Conservation (phyloP, 1,140 invertebrate species). For the Drosophila albomicans region DNA sequence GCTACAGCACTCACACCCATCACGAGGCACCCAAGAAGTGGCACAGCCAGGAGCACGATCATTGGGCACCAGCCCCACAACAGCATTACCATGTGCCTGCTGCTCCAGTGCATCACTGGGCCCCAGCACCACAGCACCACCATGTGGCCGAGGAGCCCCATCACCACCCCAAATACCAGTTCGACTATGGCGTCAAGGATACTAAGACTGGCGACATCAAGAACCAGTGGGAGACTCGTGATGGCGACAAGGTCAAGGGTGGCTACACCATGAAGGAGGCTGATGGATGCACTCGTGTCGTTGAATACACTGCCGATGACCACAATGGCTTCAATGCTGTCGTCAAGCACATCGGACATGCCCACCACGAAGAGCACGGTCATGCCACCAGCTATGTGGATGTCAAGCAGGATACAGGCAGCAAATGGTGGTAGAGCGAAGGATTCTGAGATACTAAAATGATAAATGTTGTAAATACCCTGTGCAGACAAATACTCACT, state of each 20-base stretch:
- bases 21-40: slow-evolving; percentile 66
- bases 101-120: slow-evolving; percentile 39
- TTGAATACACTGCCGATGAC: slow-evolving; percentile 87
- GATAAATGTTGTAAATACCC: slow-evolving; percentile 9
- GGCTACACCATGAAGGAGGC: slow-evolving; percentile 87
- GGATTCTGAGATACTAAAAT: neutral
- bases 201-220: slow-evolving; percentile 90
- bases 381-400: slow-evolving; percentile 75
- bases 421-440: slow-evolving; percentile 57
- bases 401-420: slow-evolving; percentile 63
- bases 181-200: slow-evolving; percentile 91
- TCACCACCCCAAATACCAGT: slow-evolving; percentile 89
- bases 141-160: slow-evolving; percentile 52
- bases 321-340: slow-evolving; percentile 86
- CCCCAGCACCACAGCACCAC: slow-evolving; percentile 35
- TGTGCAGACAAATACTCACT: neutral
- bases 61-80: slow-evolving; percentile 46
- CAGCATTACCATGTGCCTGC: slow-evolving; percentile 32
- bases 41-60: slow-evolving; percentile 54
- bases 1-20: slow-evolving; percentile 62
- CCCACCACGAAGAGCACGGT: slow-evolving; percentile 72
- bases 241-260: slow-evolving; percentile 88
- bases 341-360: slow-evolving; percentile 86
- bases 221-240: slow-evolving; percentile 87
- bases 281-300: slow-evolving; percentile 87